Conservation (phyloP, 2,797 vertebrate genomes). For the Pyrocephalus nanus region DNA sequence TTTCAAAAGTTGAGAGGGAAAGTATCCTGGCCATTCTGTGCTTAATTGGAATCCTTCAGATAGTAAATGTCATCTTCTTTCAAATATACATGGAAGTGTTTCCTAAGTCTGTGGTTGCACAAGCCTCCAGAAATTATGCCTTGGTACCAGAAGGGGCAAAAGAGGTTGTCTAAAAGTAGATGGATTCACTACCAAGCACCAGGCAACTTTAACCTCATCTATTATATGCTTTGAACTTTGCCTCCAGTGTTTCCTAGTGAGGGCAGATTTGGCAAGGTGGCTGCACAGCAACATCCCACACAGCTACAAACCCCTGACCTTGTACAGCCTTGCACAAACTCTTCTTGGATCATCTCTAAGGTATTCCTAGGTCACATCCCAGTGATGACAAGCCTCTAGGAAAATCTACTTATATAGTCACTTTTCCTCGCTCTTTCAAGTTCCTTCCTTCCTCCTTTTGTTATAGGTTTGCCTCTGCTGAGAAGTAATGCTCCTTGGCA, state of each 20-base stretch:
- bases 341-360: conserved; percentile 14
- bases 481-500: not conserved
- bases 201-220: not conserved
- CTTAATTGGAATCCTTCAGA: not conserved
- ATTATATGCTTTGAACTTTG: not conserved
- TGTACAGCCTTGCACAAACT: not conserved
- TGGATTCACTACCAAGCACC: not conserved
- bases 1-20: not conserved
- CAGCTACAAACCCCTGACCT: not conserved
- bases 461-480: not conserved
- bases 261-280: not conserved
- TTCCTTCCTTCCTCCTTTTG: conserved; percentile 52
- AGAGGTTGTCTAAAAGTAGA: not conserved
- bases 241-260: not conserved
- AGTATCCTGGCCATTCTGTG: not conserved
- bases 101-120: not conserved
- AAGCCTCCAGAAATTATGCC: not conserved
- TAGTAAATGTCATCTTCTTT: not conserved
- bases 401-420: not conserved
- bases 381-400: not conserved
- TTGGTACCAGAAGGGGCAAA: not conserved
- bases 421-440: not conserved
- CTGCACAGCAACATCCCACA: not conserved
- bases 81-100: not conserved
- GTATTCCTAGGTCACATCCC: conserved; percentile 8